phyloP scores from a whole-genome alignment of 2,797 vertebrate species.

The Sparus aurata region DNA sequence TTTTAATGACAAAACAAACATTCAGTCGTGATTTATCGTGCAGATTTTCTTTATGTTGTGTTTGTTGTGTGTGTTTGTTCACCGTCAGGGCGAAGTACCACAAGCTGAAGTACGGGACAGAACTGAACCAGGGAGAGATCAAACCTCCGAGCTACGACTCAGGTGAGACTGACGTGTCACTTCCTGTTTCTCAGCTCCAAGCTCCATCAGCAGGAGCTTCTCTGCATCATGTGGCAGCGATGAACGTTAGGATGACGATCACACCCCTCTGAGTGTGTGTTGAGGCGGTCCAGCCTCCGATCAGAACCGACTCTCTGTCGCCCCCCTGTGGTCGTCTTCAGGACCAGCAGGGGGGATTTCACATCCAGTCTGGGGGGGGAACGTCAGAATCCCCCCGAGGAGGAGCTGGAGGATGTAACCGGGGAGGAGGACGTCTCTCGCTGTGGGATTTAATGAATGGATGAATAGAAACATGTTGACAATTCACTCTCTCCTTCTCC shows the following conservation, averaged over 20 bases:
- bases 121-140: conserved; percentile 95
- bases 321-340: conserved; percentile 7
- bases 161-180: conserved; percentile 82
- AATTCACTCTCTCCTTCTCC: too few species aligned
- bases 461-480: neutral
- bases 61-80: conserved; percentile 30
- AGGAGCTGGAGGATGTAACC: neutral
- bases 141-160: conserved; percentile 95
- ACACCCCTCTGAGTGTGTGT: neutral
- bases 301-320: neutral
- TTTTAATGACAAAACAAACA: neutral
- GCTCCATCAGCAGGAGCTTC: too few species aligned
- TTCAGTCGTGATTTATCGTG: neutral
- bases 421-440: neutral
- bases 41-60: neutral
- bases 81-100: conserved; percentile 92
- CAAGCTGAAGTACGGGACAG: conserved; percentile 94
- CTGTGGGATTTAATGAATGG: neutral
- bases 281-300: neutral
- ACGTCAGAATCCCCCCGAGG: neutral
- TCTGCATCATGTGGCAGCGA: too few species aligned
- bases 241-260: too few species aligned
- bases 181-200: neutral
- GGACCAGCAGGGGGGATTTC: neutral
- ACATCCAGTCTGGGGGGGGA: neutral